Percentiles rank a stretch among this genome's conserved stretches.
These are phyloP conservation scores for Trichogramma evanescens DNA, from an alignment of 2,888 invertebrate species.

Conservation along the genomic window DNA sequence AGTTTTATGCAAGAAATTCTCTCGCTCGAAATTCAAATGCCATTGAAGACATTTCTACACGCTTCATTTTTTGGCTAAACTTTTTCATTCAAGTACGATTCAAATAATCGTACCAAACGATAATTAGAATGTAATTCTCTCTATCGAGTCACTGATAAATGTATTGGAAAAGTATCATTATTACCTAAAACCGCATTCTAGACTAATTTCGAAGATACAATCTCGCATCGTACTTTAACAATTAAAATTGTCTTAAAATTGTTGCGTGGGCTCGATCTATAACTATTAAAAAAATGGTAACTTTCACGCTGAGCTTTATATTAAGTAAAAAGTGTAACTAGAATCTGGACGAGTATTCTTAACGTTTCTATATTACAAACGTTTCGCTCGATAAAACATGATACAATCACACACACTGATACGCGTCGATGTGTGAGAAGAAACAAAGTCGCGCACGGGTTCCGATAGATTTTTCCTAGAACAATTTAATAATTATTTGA, in stretches of 20 bases:
- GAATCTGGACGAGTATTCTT: conserved; percentile 24
- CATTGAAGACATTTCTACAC: too few relatives aligned
- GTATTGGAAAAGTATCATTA: neutral
- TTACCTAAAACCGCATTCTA: conserved; percentile 6
- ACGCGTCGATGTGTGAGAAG: too few relatives aligned
- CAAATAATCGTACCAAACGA: too few relatives aligned
- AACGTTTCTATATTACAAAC: conserved; percentile 27
- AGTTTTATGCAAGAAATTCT: too few relatives aligned
- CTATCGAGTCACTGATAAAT: too few relatives aligned
- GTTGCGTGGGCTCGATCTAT: conserved; percentile 1
- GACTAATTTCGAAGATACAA: conserved; percentile 15
- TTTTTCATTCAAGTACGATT: too few relatives aligned
- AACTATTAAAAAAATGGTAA: neutral
- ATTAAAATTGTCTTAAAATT: conserved; percentile 9
- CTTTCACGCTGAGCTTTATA: conserved; percentile 16
- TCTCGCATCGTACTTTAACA: conserved; percentile 18
- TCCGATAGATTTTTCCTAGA: conserved; percentile 10
- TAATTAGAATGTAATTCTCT: too few relatives aligned
- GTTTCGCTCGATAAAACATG: conserved; percentile 22
- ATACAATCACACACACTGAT: conserved; percentile 2
- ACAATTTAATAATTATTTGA: conserved; percentile 13
- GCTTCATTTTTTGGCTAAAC: too few relatives aligned
- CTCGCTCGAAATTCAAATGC: too few relatives aligned
- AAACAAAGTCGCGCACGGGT: conserved; percentile 28
- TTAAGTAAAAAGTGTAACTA: conserved; percentile 22